Evolutionary conservation across 2,113 vertebrate species (phyloP).

Genomic region (Saccopteryx bilineata): DNA sequence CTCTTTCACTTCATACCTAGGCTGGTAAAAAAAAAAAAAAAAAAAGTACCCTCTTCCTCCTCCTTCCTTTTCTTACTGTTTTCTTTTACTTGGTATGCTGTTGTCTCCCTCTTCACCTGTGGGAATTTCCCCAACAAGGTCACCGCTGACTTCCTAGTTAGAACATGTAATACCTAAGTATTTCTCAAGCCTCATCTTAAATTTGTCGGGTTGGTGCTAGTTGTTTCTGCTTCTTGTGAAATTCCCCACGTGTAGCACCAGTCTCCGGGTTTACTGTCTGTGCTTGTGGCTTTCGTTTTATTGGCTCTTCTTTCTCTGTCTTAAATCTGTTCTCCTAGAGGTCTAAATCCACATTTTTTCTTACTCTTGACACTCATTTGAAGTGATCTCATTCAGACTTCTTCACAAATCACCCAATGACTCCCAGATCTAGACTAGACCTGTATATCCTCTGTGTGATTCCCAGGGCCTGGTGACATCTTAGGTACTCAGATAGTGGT

Average conservation of each 20-base stretch:
- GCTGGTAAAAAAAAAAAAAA: neutral
- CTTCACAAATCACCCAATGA: neutral
- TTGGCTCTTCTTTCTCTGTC: neutral
- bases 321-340: neutral
- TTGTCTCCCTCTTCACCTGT: neutral
- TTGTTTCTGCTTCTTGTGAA: conserved; percentile 31
- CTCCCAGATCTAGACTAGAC: neutral
- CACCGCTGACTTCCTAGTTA: neutral
- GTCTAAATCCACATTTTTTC: neutral
- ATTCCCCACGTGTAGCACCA: neutral
- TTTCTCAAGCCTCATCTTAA: conserved; percentile 39
- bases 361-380: neutral
- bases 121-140: neutral
- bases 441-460: neutral
- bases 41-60: neutral
- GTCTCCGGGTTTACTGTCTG: neutral
- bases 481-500: neutral
- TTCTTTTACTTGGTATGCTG: neutral
- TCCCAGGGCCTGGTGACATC: neutral
- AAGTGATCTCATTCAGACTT: neutral
- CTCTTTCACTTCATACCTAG: neutral
- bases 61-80: neutral
- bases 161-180: neutral
- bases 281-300: conserved; percentile 11
- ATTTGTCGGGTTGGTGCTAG: neutral